A percentile compares a stretch with the other conserved stretches of the same genome.
Evolutionary conservation across 2,113 vertebrate species (phyloP).

Genomic region (Cricetomys ansorgei): DNA sequence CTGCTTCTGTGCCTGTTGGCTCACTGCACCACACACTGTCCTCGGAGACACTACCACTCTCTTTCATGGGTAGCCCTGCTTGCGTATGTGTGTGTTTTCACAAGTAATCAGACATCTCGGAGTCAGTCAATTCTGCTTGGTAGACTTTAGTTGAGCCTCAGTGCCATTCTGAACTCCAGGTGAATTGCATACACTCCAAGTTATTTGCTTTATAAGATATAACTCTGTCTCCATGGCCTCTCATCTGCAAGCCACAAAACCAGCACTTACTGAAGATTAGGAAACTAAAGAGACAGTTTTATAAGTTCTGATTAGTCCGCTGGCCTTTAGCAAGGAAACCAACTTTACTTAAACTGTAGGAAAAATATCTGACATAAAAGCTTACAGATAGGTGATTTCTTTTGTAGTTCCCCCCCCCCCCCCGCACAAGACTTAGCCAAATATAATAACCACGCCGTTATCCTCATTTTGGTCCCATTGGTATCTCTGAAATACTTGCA

Average conservation of each 20-base stretch:
- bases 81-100: not conserved
- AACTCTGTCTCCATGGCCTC: slow-evolving; percentile 1
- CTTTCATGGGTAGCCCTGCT: slow-evolving; percentile 39
- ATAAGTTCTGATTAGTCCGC: not conserved
- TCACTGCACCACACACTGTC: not conserved
- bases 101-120: slow-evolving; percentile 25
- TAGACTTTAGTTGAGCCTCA: not conserved
- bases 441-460: slow-evolving; percentile 2
- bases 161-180: not conserved
- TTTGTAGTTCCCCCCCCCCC: not conserved
- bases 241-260: slow-evolving; percentile 23
- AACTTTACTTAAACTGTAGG: not conserved
- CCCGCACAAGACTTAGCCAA: not conserved
- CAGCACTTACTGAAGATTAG: not conserved
- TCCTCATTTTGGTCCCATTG: not conserved
- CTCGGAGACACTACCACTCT: not conserved
- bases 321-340: slow-evolving; percentile 40
- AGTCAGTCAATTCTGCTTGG: not conserved
- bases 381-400: not conserved
- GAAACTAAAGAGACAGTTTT: not conserved
- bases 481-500: slow-evolving; percentile 14
- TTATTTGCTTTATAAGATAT: slow-evolving; percentile 22
- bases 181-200: not conserved
- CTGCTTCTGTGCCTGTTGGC: not conserved
- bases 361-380: slow-evolving; percentile 25